Evolutionary conservation across 1,140 invertebrate genomes (phyloP), one percentile per base, ranked within the genome.

Genomic region (Drosophila dunni): DNA sequence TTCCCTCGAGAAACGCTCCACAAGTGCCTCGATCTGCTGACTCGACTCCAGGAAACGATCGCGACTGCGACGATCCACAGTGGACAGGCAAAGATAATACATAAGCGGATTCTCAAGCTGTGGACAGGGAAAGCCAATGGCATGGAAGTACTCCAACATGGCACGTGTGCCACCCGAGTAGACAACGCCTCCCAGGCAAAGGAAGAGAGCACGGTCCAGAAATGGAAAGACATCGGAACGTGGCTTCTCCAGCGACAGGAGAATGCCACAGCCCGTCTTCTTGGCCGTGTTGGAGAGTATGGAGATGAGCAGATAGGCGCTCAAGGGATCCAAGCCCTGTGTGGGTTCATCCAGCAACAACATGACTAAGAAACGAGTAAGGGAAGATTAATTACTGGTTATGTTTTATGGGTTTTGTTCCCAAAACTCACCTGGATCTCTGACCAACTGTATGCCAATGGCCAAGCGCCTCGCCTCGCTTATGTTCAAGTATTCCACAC

Each of bases 181-280:
- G 1, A 98, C 97, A 10, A 98, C 96, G 78, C 98, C 97, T 0
- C 97, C 97, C 7, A 98, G 93, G 81, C 97, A 98, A 1, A 98
- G 93, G 86, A 97, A 97, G 7, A 96, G 93, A 0, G 95, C 92
- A 8, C 92, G 84, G 79, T 98, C 97, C 56, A 98, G 93, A 83
- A 98, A 98, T 0, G 97, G 97, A 82, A 98, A 96, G 0, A 98
- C 97, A 91, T 98, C 97, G 40, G 97, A 98, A 63, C 97, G 94
- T 0, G 98, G 98, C 79, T 98, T 98, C 81, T 98, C 97, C 95
- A 98, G 97, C 0, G 97, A 98, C 0, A 98, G 91, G 17, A 98
- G 94, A 4, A 98, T 96, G 6, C 97, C 97, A 11, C 97, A 96
- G 6, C 97, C 96, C 71, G 97, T 96, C 88, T 98, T 97, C 74